phyloP scores from a whole-genome alignment of 2,797 vertebrate species.

The Artibeus lituratus region DNA sequence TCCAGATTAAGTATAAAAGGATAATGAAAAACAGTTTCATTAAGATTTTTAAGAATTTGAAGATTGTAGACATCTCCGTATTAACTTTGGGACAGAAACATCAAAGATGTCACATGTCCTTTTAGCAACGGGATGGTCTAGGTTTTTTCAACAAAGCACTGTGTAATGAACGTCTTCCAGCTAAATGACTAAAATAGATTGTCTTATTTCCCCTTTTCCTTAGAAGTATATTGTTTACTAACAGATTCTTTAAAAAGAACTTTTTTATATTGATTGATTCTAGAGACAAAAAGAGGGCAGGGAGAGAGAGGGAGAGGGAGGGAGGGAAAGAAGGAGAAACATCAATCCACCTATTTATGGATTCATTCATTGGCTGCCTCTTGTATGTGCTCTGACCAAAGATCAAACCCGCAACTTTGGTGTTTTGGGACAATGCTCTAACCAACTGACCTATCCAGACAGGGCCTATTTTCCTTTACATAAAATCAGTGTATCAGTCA shows the following conservation, averaged over 20 bases:
- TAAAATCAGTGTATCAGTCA: background rate
- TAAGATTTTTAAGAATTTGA: constrained; percentile 9
- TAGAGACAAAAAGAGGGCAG: too few relatives aligned
- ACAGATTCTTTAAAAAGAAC: background rate
- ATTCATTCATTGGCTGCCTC: too few relatives aligned
- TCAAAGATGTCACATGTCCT: background rate
- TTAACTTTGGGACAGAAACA: background rate
- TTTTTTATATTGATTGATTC: too few relatives aligned
- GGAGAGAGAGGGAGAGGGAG: too few relatives aligned
- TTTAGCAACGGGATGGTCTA: background rate
- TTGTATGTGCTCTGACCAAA: too few relatives aligned
- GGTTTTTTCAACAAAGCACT: background rate
- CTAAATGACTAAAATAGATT: background rate
- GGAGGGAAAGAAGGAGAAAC: too few relatives aligned
- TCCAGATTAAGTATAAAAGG: background rate
- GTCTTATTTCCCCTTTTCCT: background rate
- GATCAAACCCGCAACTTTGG: too few relatives aligned
- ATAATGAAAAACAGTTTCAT: background rate
- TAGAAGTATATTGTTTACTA: background rate
- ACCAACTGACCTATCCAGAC: too few relatives aligned
- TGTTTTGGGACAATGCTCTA: too few relatives aligned
- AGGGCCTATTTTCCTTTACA: background rate
- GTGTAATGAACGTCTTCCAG: background rate
- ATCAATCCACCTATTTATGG: too few relatives aligned
- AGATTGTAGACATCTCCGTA: background rate